Conservation (phyloP, 2,113 vertebrate species). For the Acanthochromis polyacanthus region DNA sequence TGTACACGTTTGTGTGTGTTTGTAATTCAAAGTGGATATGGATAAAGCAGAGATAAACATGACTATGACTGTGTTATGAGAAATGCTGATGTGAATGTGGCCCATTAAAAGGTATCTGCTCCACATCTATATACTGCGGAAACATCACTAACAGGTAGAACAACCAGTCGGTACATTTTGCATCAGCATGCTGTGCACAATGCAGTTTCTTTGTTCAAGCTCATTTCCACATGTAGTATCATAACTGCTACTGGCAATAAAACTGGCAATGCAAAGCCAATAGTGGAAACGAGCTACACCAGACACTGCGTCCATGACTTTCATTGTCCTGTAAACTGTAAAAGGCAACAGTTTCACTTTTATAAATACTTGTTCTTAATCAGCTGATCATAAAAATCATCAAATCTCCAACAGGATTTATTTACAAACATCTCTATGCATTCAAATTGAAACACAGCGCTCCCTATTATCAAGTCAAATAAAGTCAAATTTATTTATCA, state of each 20-base stretch:
- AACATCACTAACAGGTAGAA: slow-evolving; percentile 39
- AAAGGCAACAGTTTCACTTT: slow-evolving; percentile 46
- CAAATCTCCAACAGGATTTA: slow-evolving; percentile 49
- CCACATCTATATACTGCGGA: slow-evolving; percentile 35
- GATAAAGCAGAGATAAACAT: slow-evolving; percentile 30
- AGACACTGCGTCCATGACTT: slow-evolving; percentile 45
- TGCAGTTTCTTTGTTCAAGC: slow-evolving; percentile 52
- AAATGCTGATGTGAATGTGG: slow-evolving; percentile 42
- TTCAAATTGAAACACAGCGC: slow-evolving; percentile 53
- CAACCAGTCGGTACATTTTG: slow-evolving; percentile 43
- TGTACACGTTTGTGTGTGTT: slow-evolving; percentile 42
- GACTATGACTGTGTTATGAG: slow-evolving; percentile 39
- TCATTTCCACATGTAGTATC: slow-evolving; percentile 49
- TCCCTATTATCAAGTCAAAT: slow-evolving; percentile 72
- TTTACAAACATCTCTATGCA: slow-evolving; percentile 59
- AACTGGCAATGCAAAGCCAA: slow-evolving; percentile 59
- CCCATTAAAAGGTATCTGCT: slow-evolving; percentile 42
- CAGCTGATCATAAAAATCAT: slow-evolving; percentile 68
- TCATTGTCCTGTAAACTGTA: slow-evolving; percentile 74
- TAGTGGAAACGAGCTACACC: slow-evolving; percentile 32
- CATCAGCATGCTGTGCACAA: slow-evolving; percentile 45
- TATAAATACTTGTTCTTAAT: slow-evolving; percentile 59
- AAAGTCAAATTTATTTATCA: slow-evolving; percentile 71
- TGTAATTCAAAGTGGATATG: slow-evolving; percentile 34
- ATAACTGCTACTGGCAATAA: slow-evolving; percentile 69